A percentile compares a stretch with the other conserved stretches of the same genome.
These are phyloP conservation scores for Sylvia atricapilla DNA, from an alignment of 2,113 vertebrate genomes.

Conservation along the genomic window DNA sequence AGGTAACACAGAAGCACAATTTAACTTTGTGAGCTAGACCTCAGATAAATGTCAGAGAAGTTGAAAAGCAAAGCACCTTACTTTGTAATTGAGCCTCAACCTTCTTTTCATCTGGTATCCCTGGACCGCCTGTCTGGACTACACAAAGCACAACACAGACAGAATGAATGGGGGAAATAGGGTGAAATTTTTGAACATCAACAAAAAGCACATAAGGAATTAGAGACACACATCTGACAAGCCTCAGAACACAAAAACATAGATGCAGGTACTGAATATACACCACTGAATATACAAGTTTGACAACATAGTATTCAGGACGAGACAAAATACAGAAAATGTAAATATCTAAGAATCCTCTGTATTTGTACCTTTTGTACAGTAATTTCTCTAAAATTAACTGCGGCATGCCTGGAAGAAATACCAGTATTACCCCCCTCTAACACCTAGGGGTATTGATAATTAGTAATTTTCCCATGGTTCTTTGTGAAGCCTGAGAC, in stretches of 20 bases:
- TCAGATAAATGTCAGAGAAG: not conserved
- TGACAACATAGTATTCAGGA: not conserved
- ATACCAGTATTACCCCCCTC: not conserved
- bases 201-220: not conserved
- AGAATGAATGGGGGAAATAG: slow-evolving; percentile 10
- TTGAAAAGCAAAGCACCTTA: slow-evolving; percentile 57
- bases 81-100: slow-evolving; percentile 73
- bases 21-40: not conserved
- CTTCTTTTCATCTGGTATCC: slow-evolving; percentile 70
- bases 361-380: not conserved
- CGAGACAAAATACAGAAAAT: not conserved
- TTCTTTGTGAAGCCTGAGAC: not conserved
- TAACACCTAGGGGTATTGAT: not conserved
- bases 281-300: not conserved
- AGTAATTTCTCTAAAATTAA: not conserved
- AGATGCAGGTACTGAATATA: not conserved
- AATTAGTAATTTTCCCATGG: not conserved
- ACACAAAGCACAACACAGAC: slow-evolving; percentile 16
- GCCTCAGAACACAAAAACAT: not conserved
- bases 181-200: not conserved
- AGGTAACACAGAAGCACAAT: not conserved
- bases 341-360: not conserved
- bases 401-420: not conserved
- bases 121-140: slow-evolving; percentile 79
- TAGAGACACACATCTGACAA: not conserved